Conservation (phyloP, 1,140 invertebrate genomes). For the Neuroterus valhalla region DNA sequence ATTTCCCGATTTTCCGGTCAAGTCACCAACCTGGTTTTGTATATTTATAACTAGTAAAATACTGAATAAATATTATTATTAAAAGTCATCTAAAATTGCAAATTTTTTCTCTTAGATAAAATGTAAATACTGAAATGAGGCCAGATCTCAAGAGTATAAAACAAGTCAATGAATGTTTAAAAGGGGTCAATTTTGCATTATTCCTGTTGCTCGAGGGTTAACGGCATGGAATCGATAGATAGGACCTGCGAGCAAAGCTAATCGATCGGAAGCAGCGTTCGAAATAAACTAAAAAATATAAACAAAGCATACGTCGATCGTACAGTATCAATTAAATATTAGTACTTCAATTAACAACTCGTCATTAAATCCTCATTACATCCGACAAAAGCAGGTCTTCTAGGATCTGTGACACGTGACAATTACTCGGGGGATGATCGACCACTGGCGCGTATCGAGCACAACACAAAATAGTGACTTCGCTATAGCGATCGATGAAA, state of each 20-base stretch:
- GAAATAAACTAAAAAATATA: slow-evolving; percentile 6
- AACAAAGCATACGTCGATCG: not conserved
- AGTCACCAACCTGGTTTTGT: too few relatives aligned
- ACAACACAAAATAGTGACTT: not conserved
- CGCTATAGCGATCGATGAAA: not conserved
- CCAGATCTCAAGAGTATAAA: not conserved
- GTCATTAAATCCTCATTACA: too few relatives aligned
- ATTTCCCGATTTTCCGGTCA: too few relatives aligned
- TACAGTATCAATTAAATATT: too few relatives aligned
- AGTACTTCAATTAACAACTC: too few relatives aligned
- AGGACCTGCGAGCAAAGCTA: slow-evolving; percentile 8
- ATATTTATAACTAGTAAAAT: too few relatives aligned
- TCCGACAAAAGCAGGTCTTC: not conserved
- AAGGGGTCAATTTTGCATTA: slow-evolving; percentile 31
- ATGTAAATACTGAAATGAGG: not conserved
- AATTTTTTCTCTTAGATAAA: not conserved
- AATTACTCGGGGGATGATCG: slow-evolving; percentile 5
- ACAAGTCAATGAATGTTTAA: slow-evolving; percentile 8
- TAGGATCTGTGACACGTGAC: slow-evolving; percentile 15
- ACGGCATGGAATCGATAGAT: slow-evolving; percentile 20
- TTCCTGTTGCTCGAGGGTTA: not conserved
- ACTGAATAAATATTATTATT: too few relatives aligned
- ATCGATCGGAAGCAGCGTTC: slow-evolving; percentile 33
- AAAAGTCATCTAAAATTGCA: too few relatives aligned
- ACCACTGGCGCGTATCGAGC: not conserved